Percentiles rank a stretch among this genome's conserved stretches.
phyloP scores from a whole-genome alignment of 2,113 vertebrate genomes.

The Eonycteris spelaea region DNA sequence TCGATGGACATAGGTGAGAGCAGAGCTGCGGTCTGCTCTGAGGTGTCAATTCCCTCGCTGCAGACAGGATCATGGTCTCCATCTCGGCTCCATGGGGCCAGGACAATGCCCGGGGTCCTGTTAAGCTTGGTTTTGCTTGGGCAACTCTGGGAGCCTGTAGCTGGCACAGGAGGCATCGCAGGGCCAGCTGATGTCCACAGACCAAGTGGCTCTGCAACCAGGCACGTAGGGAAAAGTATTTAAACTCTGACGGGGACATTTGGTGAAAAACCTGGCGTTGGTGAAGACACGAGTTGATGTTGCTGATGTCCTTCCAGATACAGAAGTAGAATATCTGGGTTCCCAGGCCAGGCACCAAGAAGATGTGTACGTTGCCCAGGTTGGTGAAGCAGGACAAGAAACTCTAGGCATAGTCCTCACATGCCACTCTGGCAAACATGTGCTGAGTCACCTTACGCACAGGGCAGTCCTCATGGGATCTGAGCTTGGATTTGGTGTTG shows the following conservation, averaged over 20 bases:
- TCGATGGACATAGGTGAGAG: slow-evolving; percentile 87
- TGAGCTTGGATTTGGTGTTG: slow-evolving; percentile 95
- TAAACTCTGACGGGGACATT: slow-evolving; percentile 92
- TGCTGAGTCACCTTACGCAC: slow-evolving; percentile 90
- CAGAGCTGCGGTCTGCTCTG: slow-evolving; percentile 75
- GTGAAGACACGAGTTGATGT: slow-evolving; percentile 92
- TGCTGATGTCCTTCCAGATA: slow-evolving; percentile 94
- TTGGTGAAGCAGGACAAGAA: slow-evolving; percentile 94
- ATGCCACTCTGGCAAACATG: slow-evolving; percentile 83
- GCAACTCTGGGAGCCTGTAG: slow-evolving; percentile 74
- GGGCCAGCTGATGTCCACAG: slow-evolving; percentile 84
- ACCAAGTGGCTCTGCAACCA: slow-evolving; percentile 89
- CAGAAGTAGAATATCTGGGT: slow-evolving; percentile 91
- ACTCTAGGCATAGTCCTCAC: slow-evolving; percentile 90
- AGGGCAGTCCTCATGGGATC: slow-evolving; percentile 90
- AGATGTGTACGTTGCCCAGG: slow-evolving; percentile 92
- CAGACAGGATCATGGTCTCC: slow-evolving; percentile 41
- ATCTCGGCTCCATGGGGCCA: slow-evolving; percentile 45
- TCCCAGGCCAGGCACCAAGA: slow-evolving; percentile 88
- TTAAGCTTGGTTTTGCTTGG: slow-evolving; percentile 86
- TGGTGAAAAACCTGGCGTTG: slow-evolving; percentile 93
- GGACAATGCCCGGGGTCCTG: slow-evolving; percentile 81
- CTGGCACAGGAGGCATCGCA: slow-evolving; percentile 78
- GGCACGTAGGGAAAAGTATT: slow-evolving; percentile 92
- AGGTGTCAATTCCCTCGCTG: slow-evolving; percentile 81